A percentile compares a stretch with the other conserved stretches of the same genome.
Evolutionary conservation across 2,113 vertebrate genomes (phyloP).

Genomic region (Syngnathus scovelli): DNA sequence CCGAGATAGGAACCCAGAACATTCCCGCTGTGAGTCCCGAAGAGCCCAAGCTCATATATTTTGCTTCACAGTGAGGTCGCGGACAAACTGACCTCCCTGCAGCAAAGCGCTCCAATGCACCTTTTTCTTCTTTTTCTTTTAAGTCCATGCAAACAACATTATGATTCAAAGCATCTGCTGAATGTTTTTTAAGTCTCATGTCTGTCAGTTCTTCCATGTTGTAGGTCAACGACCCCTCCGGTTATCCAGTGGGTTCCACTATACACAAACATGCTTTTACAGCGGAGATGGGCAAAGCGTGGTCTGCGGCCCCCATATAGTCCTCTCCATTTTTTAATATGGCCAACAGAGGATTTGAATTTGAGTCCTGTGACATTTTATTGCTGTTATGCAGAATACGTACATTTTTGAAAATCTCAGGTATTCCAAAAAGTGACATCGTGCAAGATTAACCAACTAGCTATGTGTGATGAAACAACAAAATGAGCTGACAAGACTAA

Average conservation of each 20-base stretch:
- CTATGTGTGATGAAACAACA: neutral
- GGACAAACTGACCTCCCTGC: neutral
- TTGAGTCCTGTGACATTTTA: neutral
- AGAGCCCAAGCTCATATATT: neutral
- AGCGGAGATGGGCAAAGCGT: neutral
- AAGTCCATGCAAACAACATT: conserved; percentile 22
- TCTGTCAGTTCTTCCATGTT: conserved; percentile 48
- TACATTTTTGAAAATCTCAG: neutral
- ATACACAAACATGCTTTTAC: conserved; percentile 4
- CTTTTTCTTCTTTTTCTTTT: conserved; percentile 2
- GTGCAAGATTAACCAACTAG: no score
- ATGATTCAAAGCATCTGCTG: conserved; percentile 40
- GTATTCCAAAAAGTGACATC: no score
- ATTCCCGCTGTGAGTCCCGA: conserved; percentile 1
- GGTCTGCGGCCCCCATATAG: neutral
- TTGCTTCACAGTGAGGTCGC: conserved; percentile 1
- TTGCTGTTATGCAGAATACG: neutral
- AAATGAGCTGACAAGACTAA: neutral
- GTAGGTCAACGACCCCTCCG: conserved; percentile 30
- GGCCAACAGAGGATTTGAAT: neutral
- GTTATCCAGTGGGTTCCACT: conserved; percentile 16
- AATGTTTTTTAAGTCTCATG: conserved; percentile 31
- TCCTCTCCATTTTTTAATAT: neutral
- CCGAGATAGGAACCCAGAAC: neutral
- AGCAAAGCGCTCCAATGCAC: neutral